Conservation (phyloP, 2,888 invertebrate species). For the Catocala nupta region DNA sequence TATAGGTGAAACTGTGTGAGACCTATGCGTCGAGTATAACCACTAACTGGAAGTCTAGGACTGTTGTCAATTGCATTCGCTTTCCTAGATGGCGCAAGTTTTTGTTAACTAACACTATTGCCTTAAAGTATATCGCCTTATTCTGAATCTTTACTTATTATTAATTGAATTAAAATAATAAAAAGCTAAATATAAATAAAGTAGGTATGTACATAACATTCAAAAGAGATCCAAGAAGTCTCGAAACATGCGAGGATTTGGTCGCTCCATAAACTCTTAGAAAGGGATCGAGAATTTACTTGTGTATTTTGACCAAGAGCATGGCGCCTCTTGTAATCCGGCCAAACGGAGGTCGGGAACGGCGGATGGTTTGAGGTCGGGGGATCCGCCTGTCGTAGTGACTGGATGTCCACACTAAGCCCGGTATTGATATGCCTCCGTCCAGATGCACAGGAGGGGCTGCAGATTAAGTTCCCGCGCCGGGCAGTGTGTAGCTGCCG, state of each 20-base stretch:
- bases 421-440: too few relatives aligned
- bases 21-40: neutral
- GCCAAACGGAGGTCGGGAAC: constrained; percentile 15
- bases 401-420: too few relatives aligned
- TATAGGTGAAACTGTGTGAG: neutral
- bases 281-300: neutral
- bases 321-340: constrained; percentile 21
- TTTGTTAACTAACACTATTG: too few relatives aligned
- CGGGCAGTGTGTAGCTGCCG: neutral
- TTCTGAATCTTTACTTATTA: too few relatives aligned
- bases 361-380: constrained; percentile 8
- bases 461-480: neutral
- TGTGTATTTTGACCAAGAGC: constrained; percentile 88
- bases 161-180: too few relatives aligned
- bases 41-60: neutral
- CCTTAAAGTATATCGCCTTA: too few relatives aligned
- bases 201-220: too few relatives aligned
- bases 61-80: neutral
- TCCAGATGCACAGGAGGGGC: too few relatives aligned
- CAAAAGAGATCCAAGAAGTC: too few relatives aligned
- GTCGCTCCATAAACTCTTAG: neutral
- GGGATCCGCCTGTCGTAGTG: too few relatives aligned
- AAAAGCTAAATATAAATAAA: too few relatives aligned
- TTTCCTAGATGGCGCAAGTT: constrained; percentile 8
- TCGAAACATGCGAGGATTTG: neutral